phyloP scores from a whole-genome alignment of 2,888 invertebrate genomes.

The Sminthurinus aureus region DNA sequence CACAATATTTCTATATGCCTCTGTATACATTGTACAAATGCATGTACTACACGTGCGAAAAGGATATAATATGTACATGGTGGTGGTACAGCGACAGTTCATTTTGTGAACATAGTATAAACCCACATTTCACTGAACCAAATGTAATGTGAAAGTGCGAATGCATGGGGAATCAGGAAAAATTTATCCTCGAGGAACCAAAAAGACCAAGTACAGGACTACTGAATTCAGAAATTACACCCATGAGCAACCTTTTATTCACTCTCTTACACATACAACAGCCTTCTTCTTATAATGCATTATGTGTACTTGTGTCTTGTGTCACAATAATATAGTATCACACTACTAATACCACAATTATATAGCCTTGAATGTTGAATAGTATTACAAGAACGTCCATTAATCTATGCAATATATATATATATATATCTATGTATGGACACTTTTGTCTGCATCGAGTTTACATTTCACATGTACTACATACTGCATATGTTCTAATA shows the following conservation, averaged over 20 bases:
- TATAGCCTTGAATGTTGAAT: background rate
- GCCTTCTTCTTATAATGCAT: too few relatives aligned
- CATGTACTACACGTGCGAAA: too few relatives aligned
- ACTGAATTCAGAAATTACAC: conserved; percentile 39
- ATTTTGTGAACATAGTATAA: background rate
- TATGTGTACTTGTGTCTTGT: too few relatives aligned
- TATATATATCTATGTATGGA: too few relatives aligned
- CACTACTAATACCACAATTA: background rate
- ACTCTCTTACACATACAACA: background rate
- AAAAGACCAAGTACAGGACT: conserved; percentile 28
- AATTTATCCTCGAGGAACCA: conserved; percentile 26
- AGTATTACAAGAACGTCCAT: too few relatives aligned
- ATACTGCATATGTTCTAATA: too few relatives aligned
- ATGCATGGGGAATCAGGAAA: conserved; percentile 23
- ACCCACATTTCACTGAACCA: background rate
- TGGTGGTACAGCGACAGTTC: background rate
- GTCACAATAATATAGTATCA: background rate
- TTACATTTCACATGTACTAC: too few relatives aligned
- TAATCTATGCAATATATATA: too few relatives aligned
- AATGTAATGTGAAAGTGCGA: conserved; percentile 22
- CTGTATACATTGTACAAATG: too few relatives aligned
- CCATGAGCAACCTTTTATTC: conserved; percentile 35
- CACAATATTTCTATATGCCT: too few relatives aligned
- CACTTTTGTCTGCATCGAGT: too few relatives aligned
- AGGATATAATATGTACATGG: too few relatives aligned